phyloP scores from a whole-genome alignment of 2,888 invertebrate species.

The Idaea biselata region DNA sequence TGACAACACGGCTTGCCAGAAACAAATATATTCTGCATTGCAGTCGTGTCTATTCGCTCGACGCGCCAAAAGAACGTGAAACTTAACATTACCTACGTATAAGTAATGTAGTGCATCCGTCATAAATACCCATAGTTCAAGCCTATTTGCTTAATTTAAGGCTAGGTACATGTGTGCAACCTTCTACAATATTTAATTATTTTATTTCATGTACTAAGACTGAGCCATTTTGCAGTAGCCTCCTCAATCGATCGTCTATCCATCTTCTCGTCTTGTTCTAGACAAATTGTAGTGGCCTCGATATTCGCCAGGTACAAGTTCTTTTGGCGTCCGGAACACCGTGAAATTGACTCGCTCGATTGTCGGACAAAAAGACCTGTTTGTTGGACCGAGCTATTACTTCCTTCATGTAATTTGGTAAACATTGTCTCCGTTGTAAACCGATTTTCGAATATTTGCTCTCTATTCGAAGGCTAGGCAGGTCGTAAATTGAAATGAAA shows the following conservation, averaged over 20 bases:
- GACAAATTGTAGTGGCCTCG: background rate
- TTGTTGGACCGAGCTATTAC: slow-evolving; percentile 34
- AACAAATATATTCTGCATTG: no score
- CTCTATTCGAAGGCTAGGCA: background rate
- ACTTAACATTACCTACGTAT: no score
- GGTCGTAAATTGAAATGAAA: background rate
- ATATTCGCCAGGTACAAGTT: slow-evolving; percentile 12
- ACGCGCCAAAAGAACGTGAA: no score
- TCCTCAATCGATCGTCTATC: background rate
- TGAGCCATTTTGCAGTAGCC: background rate
- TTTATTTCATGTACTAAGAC: background rate
- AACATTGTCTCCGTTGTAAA: slow-evolving; percentile 3
- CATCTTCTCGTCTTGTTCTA: background rate
- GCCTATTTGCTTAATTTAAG: no score
- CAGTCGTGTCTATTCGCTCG: no score
- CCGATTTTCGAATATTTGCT: slow-evolving; percentile 2
- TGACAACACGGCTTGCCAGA: no score
- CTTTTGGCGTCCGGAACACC: slow-evolving; percentile 56
- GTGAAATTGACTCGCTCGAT: slow-evolving; percentile 71
- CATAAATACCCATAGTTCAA: no score
- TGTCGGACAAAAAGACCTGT: slow-evolving; percentile 58
- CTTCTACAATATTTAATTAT: no score
- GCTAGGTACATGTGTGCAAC: no score
- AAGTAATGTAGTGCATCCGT: no score
- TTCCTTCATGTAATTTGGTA: slow-evolving; percentile 13